Conservation (phyloP, 92 coral and sea anemone species). For the Porites evermanni region DNA sequence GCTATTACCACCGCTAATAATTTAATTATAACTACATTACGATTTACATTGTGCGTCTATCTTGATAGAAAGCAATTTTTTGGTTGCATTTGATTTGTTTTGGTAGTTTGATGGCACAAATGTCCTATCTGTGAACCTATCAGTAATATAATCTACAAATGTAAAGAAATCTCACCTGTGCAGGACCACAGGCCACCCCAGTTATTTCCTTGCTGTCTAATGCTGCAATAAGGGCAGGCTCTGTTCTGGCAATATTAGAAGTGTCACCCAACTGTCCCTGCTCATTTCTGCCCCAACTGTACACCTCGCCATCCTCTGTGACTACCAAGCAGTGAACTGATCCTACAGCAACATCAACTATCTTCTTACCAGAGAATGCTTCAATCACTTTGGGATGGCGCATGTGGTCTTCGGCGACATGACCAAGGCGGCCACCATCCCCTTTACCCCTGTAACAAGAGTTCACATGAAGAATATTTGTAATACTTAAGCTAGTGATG, state of each 20-base stretch:
- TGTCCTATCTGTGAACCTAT: too few relatives aligned
- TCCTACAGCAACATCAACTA: constrained; percentile 93
- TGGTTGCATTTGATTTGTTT: too few relatives aligned
- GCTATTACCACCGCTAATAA: too few relatives aligned
- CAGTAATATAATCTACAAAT: too few relatives aligned
- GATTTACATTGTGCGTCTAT: too few relatives aligned
- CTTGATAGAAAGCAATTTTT: too few relatives aligned
- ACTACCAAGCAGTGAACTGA: constrained; percentile 94
- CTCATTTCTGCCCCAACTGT: constrained; percentile 98
- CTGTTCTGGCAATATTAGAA: constrained; percentile 61
- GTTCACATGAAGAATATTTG: not conserved
- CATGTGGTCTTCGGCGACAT: constrained; percentile 90
- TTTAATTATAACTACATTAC: too few relatives aligned
- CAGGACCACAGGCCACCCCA: constrained; percentile 96
- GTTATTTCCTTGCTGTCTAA: constrained; percentile 78
- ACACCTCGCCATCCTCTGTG: constrained; percentile 91
- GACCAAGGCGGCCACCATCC: constrained; percentile 94
- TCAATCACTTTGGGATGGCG: constrained; percentile 92
- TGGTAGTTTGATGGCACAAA: too few relatives aligned
- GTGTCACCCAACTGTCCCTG: constrained; percentile 98
- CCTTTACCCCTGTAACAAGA: constrained; percentile 91
- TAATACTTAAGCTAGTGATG: too few relatives aligned
- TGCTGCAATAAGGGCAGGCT: constrained; percentile 77
- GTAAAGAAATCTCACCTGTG: constrained; percentile 75
- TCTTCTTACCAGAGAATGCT: constrained; percentile 79